These are phyloP conservation scores for Helicoverpa assulta DNA, from an alignment of 2,888 invertebrate species.

Conservation along the genomic window DNA sequence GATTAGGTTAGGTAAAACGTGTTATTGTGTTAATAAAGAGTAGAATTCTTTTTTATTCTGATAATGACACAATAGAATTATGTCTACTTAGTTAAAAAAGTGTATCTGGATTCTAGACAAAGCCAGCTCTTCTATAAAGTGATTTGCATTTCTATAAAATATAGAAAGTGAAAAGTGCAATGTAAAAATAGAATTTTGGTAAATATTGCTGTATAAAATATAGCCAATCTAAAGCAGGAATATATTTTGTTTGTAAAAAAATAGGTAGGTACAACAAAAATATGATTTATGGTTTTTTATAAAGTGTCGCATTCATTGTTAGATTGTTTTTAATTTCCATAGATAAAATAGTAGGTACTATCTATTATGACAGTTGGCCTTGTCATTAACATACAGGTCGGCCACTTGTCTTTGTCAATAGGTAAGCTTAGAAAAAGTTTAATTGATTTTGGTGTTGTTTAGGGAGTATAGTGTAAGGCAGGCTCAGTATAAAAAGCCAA, in stretches of 20 bases:
- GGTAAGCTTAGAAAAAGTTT: not conserved
- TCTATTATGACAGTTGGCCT: not conserved
- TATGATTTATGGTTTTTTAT: not conserved
- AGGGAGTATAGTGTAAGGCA: slow-evolving; percentile 43
- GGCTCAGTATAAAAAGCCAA: slow-evolving; percentile 51
- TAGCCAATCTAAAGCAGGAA: slow-evolving; percentile 9
- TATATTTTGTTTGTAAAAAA: slow-evolving; percentile 1
- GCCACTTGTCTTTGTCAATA: not conserved
- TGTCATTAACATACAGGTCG: not conserved
- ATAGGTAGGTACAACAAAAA: not conserved
- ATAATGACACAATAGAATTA: slow-evolving; percentile 17
- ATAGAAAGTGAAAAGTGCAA: slow-evolving; percentile 37
- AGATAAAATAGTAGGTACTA: not conserved
- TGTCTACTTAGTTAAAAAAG: not conserved
- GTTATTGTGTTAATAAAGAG: slow-evolving; percentile 1
- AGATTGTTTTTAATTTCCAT: not conserved
- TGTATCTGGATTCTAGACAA: not conserved
- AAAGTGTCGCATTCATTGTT: not conserved
- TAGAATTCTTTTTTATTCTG: not conserved
- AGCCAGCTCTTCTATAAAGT: not conserved
- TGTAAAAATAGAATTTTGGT: slow-evolving; percentile 18
- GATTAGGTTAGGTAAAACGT: slow-evolving; percentile 4
- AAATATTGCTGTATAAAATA: not conserved
- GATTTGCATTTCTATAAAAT: not conserved
- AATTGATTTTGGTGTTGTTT: slow-evolving; percentile 1